Conservation (phyloP, 2,113 vertebrate species). For the Azemiops feae region DNA sequence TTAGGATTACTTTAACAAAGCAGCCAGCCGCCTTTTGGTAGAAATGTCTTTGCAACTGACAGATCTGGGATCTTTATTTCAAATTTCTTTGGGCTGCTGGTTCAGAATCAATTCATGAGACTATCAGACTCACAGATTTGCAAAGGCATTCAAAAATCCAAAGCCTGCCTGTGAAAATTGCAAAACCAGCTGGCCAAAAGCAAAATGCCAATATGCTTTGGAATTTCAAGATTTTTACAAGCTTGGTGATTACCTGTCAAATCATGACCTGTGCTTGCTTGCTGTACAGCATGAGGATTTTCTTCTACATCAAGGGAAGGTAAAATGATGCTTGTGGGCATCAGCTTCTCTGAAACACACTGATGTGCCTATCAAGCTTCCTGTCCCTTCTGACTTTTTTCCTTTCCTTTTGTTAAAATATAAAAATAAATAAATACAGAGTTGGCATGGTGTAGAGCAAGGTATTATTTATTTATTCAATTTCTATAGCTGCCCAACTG, state of each 20-base stretch:
- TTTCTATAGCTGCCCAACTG: background rate
- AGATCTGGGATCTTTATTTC: background rate
- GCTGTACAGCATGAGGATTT: background rate
- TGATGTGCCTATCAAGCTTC: background rate
- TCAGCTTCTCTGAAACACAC: background rate
- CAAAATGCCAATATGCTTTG: background rate
- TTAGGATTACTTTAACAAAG: background rate
- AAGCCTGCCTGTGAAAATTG: background rate
- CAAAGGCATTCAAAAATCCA: background rate
- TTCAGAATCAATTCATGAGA: background rate
- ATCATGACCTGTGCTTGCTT: background rate
- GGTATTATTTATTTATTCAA: background rate
- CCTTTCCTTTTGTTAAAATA: background rate
- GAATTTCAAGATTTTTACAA: background rate
- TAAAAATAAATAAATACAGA: background rate
- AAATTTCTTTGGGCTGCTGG: background rate
- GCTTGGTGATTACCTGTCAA: background rate
- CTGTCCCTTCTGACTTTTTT: background rate
- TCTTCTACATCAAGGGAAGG: background rate
- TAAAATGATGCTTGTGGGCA: background rate
- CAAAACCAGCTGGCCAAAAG: background rate
- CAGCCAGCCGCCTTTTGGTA: background rate
- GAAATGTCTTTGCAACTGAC: background rate
- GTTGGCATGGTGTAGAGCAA: background rate
- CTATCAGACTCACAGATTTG: background rate